A percentile compares a stretch with the other conserved stretches of the same genome.
phyloP scores from a whole-genome alignment of 2,888 invertebrate genomes.

The Gisinianus flammeolus region DNA sequence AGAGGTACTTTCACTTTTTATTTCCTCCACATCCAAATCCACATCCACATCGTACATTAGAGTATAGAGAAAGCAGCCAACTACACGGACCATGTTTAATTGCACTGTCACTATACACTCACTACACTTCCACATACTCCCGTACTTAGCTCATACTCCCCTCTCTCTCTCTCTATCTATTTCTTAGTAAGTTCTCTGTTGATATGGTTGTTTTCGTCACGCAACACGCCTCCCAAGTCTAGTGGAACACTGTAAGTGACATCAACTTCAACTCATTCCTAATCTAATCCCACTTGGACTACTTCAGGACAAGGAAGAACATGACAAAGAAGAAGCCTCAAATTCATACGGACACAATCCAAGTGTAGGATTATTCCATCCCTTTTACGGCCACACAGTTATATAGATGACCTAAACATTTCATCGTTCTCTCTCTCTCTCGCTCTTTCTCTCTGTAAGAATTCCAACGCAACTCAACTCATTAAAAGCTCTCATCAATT shows the following conservation, averaged over 20 bases:
- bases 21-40: neutral
- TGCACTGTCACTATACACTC: no score
- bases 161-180: neutral
- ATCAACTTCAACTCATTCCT: constrained; percentile 17
- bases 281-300: constrained; percentile 19
- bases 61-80: neutral
- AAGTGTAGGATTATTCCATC: neutral
- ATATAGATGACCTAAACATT: neutral
- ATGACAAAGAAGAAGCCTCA: constrained; percentile 8
- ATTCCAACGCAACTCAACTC: neutral
- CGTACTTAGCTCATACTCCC: no score
- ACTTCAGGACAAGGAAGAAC: neutral
- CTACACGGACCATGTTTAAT: no score
- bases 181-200: no score
- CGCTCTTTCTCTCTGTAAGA: neutral
- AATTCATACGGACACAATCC: neutral
- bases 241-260: constrained; percentile 16
- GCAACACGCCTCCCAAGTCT: constrained; percentile 7
- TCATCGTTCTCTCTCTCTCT: neutral
- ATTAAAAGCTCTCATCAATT: neutral
- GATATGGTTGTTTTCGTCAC: no score
- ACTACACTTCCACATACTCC: no score
- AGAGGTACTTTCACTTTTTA: neutral
- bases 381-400: neutral
- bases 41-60: neutral